Conservation (phyloP, 2,888 invertebrate genomes). For the Caenorhabditis sinica region DNA sequence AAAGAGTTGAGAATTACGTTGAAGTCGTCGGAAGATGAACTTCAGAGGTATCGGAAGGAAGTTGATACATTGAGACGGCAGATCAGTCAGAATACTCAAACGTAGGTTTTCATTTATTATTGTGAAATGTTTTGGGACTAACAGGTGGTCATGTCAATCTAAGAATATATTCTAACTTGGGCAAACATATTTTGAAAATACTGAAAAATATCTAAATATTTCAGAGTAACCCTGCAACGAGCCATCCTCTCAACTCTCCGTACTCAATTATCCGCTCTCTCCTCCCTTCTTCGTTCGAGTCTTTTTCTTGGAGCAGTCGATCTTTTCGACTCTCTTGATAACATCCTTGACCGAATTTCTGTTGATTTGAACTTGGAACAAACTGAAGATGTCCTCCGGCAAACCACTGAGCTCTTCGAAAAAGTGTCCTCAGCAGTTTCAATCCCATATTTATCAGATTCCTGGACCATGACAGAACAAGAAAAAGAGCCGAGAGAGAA, state of each 20-base stretch:
- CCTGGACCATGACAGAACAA: constrained; percentile 74
- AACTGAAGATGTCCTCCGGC: constrained; percentile 56
- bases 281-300: constrained; percentile 56
- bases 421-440: constrained; percentile 47
- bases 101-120: no score
- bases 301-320: constrained; percentile 50
- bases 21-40: constrained; percentile 78
- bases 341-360: constrained; percentile 48
- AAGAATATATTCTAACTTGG: no score
- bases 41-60: constrained; percentile 76
- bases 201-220: no score
- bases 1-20: constrained; percentile 74
- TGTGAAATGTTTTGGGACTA: no score
- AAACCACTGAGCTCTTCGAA: constrained; percentile 55
- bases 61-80: constrained; percentile 75
- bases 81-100: constrained; percentile 64
- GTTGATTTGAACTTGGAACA: constrained; percentile 53
- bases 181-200: no score
- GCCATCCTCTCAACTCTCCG: constrained; percentile 62
- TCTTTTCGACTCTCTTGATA: constrained; percentile 58
- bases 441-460: constrained; percentile 65
- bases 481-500: constrained; percentile 41
- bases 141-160: no score
- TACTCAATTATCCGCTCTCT: constrained; percentile 63
- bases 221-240: constrained; percentile 60